Evolutionary conservation across 92 coral and sea anemone genomes (phyloP).

Genomic region (Paramuricea clavata): DNA sequence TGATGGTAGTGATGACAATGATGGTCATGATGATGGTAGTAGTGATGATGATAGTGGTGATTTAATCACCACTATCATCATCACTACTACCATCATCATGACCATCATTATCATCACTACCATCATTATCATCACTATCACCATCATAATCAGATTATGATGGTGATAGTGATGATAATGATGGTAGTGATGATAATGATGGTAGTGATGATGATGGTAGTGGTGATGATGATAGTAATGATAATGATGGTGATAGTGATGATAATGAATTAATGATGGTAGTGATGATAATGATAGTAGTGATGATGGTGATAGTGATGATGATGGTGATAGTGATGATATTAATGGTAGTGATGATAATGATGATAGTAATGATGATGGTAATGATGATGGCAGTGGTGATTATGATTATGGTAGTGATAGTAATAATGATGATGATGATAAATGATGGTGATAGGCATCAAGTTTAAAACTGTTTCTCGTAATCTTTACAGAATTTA

Average conservation of each 20-base stretch:
- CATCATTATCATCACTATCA: too few species aligned
- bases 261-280: background rate
- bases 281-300: background rate
- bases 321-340: too few species aligned
- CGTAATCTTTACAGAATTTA: conserved; percentile 67
- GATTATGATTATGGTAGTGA: too few species aligned
- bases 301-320: background rate
- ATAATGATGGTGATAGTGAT: background rate
- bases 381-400: too few species aligned
- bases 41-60: too few species aligned
- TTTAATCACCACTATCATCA: too few species aligned
- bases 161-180: background rate
- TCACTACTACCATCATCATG: too few species aligned
- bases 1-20: too few species aligned
- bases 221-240: background rate
- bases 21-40: too few species aligned
- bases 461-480: conserved; percentile 1
- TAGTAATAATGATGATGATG: background rate
- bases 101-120: too few species aligned
- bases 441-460: too few species aligned
- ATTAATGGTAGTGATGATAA: background rate
- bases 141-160: too few species aligned
- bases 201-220: background rate
- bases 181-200: background rate
- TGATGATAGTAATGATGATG: background rate